Conservation (phyloP, 2,113 vertebrate genomes). For the Ailuropoda melanoleuca region DNA sequence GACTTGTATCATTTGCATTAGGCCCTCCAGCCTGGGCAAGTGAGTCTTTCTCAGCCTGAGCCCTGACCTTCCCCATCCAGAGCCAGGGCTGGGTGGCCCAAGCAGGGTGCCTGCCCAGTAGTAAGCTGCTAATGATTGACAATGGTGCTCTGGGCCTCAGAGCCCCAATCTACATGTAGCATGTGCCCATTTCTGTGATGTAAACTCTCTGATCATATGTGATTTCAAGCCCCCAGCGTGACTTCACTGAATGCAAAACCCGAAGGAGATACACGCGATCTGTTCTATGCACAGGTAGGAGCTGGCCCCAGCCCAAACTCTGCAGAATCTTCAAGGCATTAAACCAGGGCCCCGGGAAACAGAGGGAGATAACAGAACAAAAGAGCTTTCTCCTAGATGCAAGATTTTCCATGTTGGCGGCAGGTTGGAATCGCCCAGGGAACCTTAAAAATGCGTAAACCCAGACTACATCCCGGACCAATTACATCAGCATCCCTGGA, state of each 20-base stretch:
- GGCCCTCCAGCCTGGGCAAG: background rate
- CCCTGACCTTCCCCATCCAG: background rate
- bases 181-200: background rate
- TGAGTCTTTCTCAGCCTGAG: background rate
- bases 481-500: background rate
- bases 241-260: background rate
- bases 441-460: background rate
- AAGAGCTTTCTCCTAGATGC: background rate
- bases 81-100: background rate
- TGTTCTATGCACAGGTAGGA: background rate
- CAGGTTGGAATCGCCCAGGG: background rate
- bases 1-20: background rate
- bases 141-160: background rate
- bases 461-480: background rate
- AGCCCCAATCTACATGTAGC: background rate
- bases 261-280: background rate
- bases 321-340: background rate
- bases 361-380: background rate
- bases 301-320: background rate
- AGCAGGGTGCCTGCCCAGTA: background rate
- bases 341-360: background rate
- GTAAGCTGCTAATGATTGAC: background rate
- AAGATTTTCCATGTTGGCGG: background rate
- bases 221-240: background rate
- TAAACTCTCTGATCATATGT: background rate